A percentile compares a stretch with the other conserved stretches of the same genome.
phyloP scores from a whole-genome alignment of 53 echinoderm and acorn worm genomes.

The Arbacia lixula region DNA sequence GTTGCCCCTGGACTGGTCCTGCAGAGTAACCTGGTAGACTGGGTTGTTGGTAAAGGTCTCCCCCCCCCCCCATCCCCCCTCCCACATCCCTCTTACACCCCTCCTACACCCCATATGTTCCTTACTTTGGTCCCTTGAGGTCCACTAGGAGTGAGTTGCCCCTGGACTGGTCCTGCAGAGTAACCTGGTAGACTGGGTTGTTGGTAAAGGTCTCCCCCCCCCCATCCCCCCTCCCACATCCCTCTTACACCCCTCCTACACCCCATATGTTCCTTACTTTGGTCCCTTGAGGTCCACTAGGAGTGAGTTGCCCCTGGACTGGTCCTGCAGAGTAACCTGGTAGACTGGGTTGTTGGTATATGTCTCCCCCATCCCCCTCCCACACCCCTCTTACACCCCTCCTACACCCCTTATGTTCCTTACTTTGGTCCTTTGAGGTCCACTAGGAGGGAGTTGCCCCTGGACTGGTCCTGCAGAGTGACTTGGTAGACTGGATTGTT shows the following conservation, averaged over 20 bases:
- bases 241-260: not conserved
- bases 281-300: slow-evolving; percentile 97
- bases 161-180: slow-evolving; percentile 70
- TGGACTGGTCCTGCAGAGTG: slow-evolving; percentile 71
- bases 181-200: slow-evolving; percentile 96
- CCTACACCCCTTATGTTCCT: slow-evolving; percentile 5
- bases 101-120: not conserved
- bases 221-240: too few species aligned
- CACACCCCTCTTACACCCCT: not conserved
- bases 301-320: slow-evolving; percentile 72
- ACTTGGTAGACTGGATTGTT: slow-evolving; percentile 97
- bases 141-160: slow-evolving; percentile 86
- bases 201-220: slow-evolving; percentile 62
- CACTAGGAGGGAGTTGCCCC: slow-evolving; percentile 81
- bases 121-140: slow-evolving; percentile 98
- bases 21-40: slow-evolving; percentile 88
- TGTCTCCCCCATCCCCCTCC: slow-evolving; percentile 7
- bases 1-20: slow-evolving; percentile 74
- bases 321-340: slow-evolving; percentile 84
- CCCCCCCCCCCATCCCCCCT: slow-evolving; percentile 86
- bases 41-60: slow-evolving; percentile 78
- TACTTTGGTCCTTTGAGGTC: slow-evolving; percentile 98
- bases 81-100: slow-evolving; percentile 86
- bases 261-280: slow-evolving; percentile 62
- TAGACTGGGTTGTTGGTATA: slow-evolving; percentile 89